Evolutionary conservation across 2,113 vertebrate species (phyloP).

Genomic region (Uria lomvia): DNA sequence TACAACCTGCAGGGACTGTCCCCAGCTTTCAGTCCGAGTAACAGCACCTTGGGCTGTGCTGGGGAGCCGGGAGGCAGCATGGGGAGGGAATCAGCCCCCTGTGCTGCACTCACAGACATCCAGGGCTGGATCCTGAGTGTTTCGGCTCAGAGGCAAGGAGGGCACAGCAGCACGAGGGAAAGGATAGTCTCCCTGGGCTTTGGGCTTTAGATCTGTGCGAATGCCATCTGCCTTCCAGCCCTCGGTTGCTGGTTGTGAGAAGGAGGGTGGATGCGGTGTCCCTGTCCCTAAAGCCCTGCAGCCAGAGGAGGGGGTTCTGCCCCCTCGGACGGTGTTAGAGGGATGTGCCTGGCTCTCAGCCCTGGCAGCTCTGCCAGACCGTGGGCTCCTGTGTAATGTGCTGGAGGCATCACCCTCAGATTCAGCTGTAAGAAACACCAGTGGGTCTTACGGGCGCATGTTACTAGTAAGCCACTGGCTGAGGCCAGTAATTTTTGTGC

Average conservation of each 20-base stretch:
- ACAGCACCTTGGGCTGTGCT: neutral
- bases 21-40: neutral
- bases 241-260: neutral
- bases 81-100: neutral
- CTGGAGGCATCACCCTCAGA: neutral
- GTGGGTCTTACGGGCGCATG: fast-evolving
- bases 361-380: fast-evolving
- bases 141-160: neutral
- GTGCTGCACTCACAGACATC: neutral
- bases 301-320: neutral
- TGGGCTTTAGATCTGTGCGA: neutral
- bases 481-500: neutral
- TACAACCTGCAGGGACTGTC: neutral
- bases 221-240: neutral
- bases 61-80: fast-evolving
- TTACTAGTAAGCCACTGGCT: neutral
- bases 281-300: neutral
- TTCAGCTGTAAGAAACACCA: neutral
- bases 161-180: neutral
- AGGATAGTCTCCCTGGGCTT: neutral
- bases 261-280: neutral
- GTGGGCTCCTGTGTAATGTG: neutral
- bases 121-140: neutral
- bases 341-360: neutral
- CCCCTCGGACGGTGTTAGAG: neutral